Base-by-base conservation (phyloP, 2,797 vertebrate genomes). In the Labeo calbasu region DNA sequence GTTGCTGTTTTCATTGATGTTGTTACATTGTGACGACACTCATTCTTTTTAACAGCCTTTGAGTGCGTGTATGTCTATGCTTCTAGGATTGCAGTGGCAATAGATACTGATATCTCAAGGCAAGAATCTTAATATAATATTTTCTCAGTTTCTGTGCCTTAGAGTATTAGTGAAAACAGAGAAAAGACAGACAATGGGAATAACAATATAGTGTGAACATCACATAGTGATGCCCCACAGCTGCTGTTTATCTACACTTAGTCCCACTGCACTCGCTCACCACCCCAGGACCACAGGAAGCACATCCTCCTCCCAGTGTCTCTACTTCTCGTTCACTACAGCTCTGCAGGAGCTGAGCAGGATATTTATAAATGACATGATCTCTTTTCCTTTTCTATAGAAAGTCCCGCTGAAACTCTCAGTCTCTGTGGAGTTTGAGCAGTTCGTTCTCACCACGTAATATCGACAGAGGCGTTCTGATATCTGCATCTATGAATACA, bases 211-310 rank as follows among this genome's bases (percentile, higher is more conserved):
- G 32, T 71, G 14, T 23, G 28, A 76, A 83, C 55, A 68, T 57
- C 73, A 48, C 71, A 81, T 53, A 81, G 65, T 36, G 77, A 83
- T 84, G 14, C 19, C 76, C 76, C 77, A 84, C 63, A 78, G 69
- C 73, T 83, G 79, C 85, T 83, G 73, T 78, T 86, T 68, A 78
- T 84, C 57, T 81, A n/a, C 8, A 50, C 10, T 15, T 5, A 83
- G 50, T 86, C 69, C 87, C 72, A 82, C 66, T 90, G 79, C 70
- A 50, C 53, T 88, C 82, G 73, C 75, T 89, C 85, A 83, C 53
- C 79, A 87, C 71, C 77, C 77, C 75, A 70, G 68, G 85, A 85
- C 84, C 79, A 91, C 91, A 93, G 92, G 92, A 94, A 93, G 84
- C 79, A 90, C 88, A 85, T 91, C 90, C 89, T 92, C 88, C 86